Evolutionary conservation across 2,113 vertebrate genomes (phyloP).

Genomic region (Chaenocephalus aceratus): DNA sequence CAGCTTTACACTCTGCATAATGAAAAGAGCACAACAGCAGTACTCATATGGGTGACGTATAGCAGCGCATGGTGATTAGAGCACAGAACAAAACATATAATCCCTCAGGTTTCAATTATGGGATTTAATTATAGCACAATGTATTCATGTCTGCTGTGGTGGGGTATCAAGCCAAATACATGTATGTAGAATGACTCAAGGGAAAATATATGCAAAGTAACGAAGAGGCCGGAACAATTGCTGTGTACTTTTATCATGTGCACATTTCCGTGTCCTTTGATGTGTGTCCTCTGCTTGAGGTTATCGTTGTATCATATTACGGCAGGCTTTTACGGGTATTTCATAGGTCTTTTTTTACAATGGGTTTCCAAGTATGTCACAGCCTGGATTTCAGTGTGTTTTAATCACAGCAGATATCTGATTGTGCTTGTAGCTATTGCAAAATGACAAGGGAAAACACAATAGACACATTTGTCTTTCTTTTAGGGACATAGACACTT

Average conservation of each 20-base stretch:
- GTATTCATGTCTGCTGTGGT: slow-evolving; percentile 27
- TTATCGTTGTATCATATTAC: not conserved
- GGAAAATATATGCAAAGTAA: slow-evolving; percentile 59
- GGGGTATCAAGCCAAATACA: slow-evolving; percentile 36
- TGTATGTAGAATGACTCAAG: slow-evolving; percentile 53
- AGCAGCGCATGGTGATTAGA: slow-evolving; percentile 39
- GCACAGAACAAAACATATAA: slow-evolving; percentile 41
- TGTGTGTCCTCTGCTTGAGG: not conserved
- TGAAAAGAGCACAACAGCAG: slow-evolving; percentile 12
- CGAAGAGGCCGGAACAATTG: slow-evolving; percentile 44
- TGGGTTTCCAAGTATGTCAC: slow-evolving; percentile 15
- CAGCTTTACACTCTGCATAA: slow-evolving; percentile 15
- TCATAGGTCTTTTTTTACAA: not conserved
- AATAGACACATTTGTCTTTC: not conserved
- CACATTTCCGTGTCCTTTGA: not conserved
- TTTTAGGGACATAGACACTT: not conserved
- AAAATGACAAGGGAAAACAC: not conserved
- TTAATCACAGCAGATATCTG: slow-evolving; percentile 38
- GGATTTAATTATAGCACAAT: slow-evolving; percentile 58
- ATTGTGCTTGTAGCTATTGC: slow-evolving; percentile 1
- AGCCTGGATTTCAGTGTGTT: slow-evolving; percentile 23
- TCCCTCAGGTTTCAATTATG: slow-evolving; percentile 65
- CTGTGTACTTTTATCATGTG: slow-evolving; percentile 1
- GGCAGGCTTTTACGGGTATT: not conserved
- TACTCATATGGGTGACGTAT: slow-evolving; percentile 15